Evolutionary conservation across 2,113 vertebrate genomes (phyloP), one percentile per base, ranked within the genome.

Genomic region (Trochalopteron elliotii): DNA sequence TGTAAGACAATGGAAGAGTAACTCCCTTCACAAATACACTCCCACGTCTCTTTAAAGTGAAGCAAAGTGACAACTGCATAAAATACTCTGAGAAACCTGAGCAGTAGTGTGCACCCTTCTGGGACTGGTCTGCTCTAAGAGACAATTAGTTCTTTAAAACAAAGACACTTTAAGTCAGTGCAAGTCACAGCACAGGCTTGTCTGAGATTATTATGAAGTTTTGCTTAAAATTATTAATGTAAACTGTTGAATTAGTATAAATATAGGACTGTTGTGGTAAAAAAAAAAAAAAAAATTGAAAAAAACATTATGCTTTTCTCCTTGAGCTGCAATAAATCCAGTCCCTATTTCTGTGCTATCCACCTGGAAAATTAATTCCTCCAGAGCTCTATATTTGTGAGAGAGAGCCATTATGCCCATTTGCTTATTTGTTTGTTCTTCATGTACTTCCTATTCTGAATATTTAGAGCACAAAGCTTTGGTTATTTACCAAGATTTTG

Each of bases 81-180:
- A 76, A 93, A 76, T 17, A 28, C 11, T 7, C 33, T 15, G 61
- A 81, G 42, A 78, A 59, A 33, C 31, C 16, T 5, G 78, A 93
- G 84, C 70, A 88, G n/a, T 23, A 19, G 40, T 28, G 3, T n/a
- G 57, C n/a, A 56, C 57, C 61, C 90, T 2, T 8, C 75, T 76
- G 85, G 65, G 85, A 65, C n/a, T 65, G 44, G 4, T 64, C 61
- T 72, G 69, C 65, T 64, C 21, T 19, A 4, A 25, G 37, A 50
- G 81, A 25, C 75, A 95, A 65, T 87, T 57, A 45, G 15, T 79
- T 64, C 60, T 89, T 79, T 50, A 71, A 78, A 68, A 60, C 45
- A 47, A 56, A 84, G 20, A 18, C 21, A 74, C 12, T 35, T 23
- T 28, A 52, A 67, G 35, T 64, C 40, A 21, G 37, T 63, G 59